A percentile compares a stretch with the other conserved stretches of the same genome.
Evolutionary conservation across 2,888 invertebrate genomes (phyloP).

Genomic region (Corythucha ciliata): DNA sequence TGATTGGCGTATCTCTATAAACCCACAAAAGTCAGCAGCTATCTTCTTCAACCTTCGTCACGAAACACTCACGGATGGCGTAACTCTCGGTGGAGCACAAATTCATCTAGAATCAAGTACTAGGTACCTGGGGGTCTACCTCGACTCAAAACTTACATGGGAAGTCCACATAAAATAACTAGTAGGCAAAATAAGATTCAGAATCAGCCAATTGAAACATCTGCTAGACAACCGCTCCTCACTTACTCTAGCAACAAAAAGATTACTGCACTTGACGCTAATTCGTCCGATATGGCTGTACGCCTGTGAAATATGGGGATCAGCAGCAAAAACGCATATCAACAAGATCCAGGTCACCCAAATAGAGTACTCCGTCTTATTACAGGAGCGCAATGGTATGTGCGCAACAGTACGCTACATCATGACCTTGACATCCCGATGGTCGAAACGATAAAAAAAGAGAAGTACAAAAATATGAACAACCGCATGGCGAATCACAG

Average conservation of each 20-base stretch:
- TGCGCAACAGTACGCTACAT: not conserved
- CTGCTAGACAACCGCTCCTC: not conserved
- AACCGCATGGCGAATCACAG: not conserved
- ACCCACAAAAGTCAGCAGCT: slow-evolving; percentile 3
- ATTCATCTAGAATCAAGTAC: no score
- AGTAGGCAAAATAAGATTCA: not conserved
- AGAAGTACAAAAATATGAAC: not conserved
- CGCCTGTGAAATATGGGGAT: slow-evolving; percentile 1
- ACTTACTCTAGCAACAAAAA: not conserved
- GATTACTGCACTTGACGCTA: not conserved
- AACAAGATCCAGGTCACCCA: slow-evolving; percentile 5
- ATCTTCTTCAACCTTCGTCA: slow-evolving; percentile 1
- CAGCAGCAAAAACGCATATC: not conserved
- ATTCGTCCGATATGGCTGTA: not conserved
- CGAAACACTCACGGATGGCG: not conserved
- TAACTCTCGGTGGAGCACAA: slow-evolving; percentile 2
- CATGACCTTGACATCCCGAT: slow-evolving; percentile 1
- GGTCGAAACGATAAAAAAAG: not conserved
- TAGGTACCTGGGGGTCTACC: not conserved
- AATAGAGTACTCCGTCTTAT: slow-evolving; percentile 6
- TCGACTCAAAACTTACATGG: not conserved
- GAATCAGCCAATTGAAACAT: not conserved
- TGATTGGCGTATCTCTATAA: slow-evolving; percentile 8
- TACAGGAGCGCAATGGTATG: slow-evolving; percentile 4
- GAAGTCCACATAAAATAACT: slow-evolving; percentile 4